phyloP scores from a whole-genome alignment of 2,797 vertebrate species.

The Rhadinocentrus ornatus region DNA sequence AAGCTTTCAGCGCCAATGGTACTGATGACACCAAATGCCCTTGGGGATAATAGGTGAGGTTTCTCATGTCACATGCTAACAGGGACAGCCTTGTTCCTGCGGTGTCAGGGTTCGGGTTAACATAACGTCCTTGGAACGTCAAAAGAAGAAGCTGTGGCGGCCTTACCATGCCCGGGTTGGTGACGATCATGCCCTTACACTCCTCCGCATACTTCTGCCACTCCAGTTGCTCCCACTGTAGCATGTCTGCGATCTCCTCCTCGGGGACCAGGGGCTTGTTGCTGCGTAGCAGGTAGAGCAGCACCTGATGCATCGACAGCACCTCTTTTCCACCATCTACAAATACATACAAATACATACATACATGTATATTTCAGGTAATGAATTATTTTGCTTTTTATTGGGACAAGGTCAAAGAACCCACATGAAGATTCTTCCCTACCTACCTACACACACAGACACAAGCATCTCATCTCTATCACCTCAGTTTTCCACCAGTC shows the following conservation, averaged over 20 bases:
- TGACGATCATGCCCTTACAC: constrained; percentile 99
- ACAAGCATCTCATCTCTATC: not conserved
- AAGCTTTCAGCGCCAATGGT: constrained; percentile 23
- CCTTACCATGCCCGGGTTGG: constrained; percentile 95
- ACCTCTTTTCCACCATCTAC: constrained; percentile 98
- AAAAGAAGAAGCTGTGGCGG: constrained; percentile 17
- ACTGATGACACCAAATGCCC: constrained; percentile 54
- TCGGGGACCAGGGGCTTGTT: constrained; percentile 94
- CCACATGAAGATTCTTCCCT: not conserved
- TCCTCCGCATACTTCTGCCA: constrained; percentile 99
- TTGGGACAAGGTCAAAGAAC: not conserved
- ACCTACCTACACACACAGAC: constrained; percentile 7
- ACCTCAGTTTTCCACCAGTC: not conserved
- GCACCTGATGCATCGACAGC: constrained; percentile 98
- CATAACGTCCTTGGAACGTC: constrained; percentile 52
- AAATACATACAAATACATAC: not conserved
- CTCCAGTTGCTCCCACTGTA: constrained; percentile 97
- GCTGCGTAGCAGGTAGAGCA: constrained; percentile 93
- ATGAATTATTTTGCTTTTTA: not conserved
- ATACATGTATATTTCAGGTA: not conserved
- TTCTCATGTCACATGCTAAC: constrained; percentile 58
- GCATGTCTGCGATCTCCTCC: constrained; percentile 98
- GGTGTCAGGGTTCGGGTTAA: constrained; percentile 21
- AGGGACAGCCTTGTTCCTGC: constrained; percentile 38
- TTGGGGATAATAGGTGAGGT: constrained; percentile 65